Evolutionary conservation across 2,888 invertebrate species (phyloP).

Genomic region (Drosophila niveifrons): DNA sequence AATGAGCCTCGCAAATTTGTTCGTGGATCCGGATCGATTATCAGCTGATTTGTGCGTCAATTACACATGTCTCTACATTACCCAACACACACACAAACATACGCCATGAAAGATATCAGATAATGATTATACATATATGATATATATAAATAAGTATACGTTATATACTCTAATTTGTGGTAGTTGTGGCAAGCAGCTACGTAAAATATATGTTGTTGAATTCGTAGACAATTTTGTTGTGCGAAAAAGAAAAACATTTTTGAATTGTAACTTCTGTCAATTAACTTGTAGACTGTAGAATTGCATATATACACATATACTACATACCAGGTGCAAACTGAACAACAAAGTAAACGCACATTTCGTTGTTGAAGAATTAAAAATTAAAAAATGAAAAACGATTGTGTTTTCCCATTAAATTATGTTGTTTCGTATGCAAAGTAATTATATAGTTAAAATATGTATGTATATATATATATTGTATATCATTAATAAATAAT

Average conservation of each 20-base stretch:
- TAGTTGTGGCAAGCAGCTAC: constrained; percentile 39
- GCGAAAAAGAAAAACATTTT: constrained; percentile 55
- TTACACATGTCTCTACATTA: constrained; percentile 32
- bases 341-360: constrained; percentile 39
- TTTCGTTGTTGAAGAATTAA: constrained; percentile 27
- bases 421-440: constrained; percentile 27
- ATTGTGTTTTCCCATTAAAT: constrained; percentile 26
- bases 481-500: constrained; percentile 23
- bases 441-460: constrained; percentile 21
- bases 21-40: constrained; percentile 29
- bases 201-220: constrained; percentile 54
- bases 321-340: constrained; percentile 64
- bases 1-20: constrained; percentile 30
- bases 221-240: constrained; percentile 64
- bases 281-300: constrained; percentile 85
- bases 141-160: constrained; percentile 19
- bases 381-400: neutral
- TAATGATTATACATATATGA: constrained; percentile 9
- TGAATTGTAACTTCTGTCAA: constrained; percentile 86
- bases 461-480: constrained; percentile 26
- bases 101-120: constrained; percentile 1
- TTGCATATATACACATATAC: constrained; percentile 59
- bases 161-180: constrained; percentile 41
- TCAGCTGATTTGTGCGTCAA: constrained; percentile 57
- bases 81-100: constrained; percentile 9